phyloP scores from a whole-genome alignment of 2,113 vertebrate species.

The Colaptes auratus region DNA sequence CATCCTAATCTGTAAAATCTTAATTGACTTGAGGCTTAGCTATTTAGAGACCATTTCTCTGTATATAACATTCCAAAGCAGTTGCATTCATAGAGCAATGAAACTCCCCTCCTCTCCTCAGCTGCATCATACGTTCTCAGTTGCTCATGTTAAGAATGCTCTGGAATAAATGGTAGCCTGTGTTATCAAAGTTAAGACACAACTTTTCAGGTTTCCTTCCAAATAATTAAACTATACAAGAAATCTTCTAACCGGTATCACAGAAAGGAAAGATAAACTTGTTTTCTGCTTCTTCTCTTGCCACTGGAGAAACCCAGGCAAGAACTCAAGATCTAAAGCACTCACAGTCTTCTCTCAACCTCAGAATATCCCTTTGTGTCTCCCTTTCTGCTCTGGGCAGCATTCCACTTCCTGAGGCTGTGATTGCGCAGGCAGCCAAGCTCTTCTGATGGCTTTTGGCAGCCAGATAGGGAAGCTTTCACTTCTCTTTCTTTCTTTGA shows the following conservation, averaged over 20 bases:
- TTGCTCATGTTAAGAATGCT: neutral
- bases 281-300: neutral
- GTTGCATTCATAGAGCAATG: neutral
- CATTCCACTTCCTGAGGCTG: conserved; percentile 14
- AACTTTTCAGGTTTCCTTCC: neutral
- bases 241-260: neutral
- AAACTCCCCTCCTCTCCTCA: neutral
- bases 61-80: neutral
- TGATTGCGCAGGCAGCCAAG: conserved; percentile 3
- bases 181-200: neutral
- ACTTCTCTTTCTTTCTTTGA: neutral
- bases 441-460: neutral
- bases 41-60: neutral
- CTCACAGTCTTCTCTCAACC: neutral
- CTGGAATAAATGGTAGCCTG: neutral
- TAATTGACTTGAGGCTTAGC: neutral
- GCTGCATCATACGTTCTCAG: neutral
- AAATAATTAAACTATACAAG: neutral
- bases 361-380: neutral
- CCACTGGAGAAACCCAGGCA: neutral
- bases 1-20: conserved; percentile 1
- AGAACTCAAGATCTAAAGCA: neutral
- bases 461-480: neutral
- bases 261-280: neutral
- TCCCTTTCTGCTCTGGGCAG: conserved; percentile 13